These are phyloP conservation scores for Aphidoletes aphidimyza DNA, from an alignment of 2,888 invertebrate species.

Conservation along the genomic window DNA sequence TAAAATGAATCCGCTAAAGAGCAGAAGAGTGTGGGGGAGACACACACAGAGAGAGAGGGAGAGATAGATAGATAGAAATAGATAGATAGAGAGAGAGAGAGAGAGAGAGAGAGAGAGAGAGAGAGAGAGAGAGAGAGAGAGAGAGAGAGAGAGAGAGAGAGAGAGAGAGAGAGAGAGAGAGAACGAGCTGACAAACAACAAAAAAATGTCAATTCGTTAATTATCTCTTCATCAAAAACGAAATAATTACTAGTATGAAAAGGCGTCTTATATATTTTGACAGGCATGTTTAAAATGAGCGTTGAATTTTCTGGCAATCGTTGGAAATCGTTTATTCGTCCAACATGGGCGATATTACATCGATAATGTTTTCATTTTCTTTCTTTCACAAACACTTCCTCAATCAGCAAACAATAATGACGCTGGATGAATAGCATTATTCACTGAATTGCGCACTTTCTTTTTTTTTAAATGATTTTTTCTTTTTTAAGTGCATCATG, in stretches of 20 bases:
- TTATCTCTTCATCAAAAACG: slow-evolving; percentile 45
- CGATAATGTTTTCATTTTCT: neutral
- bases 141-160: no score
- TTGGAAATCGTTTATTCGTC: no score
- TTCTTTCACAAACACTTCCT: neutral
- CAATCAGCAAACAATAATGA: slow-evolving; percentile 15
- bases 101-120: no score
- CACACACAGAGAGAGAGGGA: no score
- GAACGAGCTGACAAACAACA: neutral
- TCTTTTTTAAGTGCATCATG: neutral
- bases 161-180: neutral
- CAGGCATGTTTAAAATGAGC: neutral
- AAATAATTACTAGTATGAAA: neutral
- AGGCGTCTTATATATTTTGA: slow-evolving; percentile 47
- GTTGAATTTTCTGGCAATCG: neutral
- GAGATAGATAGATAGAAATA: no score
- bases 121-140: neutral
- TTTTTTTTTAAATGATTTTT: slow-evolving; percentile 17
- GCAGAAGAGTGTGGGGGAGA: no score
- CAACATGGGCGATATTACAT: no score
- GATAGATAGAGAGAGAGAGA: no score
- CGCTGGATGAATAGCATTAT: neutral
- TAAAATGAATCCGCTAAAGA: neutral
- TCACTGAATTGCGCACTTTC: slow-evolving; percentile 23
- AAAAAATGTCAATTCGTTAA: slow-evolving; percentile 44